Evolutionary conservation across 2,797 vertebrate genomes (phyloP).

Genomic region (Masticophis lateralis): DNA sequence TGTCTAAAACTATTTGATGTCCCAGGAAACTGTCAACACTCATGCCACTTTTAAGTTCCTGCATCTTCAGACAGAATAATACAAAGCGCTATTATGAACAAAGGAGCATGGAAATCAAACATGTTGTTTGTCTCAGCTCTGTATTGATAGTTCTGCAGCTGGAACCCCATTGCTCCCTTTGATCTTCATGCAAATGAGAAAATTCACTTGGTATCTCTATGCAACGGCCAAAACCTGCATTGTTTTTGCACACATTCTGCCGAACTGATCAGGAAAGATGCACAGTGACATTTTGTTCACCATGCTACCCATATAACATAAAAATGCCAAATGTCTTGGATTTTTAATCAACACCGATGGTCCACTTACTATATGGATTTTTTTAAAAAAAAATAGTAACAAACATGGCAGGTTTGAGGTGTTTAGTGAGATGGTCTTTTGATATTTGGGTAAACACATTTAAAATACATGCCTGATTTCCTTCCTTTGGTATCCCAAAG

Average conservation of each 20-base stretch:
- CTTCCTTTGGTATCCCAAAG: neutral
- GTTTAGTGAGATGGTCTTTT: neutral
- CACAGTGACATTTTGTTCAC: neutral
- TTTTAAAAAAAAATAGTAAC: neutral
- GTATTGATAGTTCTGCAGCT: neutral
- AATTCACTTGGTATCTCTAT: neutral
- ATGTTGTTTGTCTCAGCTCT: neutral
- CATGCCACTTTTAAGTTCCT: neutral
- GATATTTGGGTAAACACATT: neutral
- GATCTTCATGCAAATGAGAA: neutral
- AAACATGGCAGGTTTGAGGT: neutral
- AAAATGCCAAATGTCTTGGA: neutral
- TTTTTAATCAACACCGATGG: neutral
- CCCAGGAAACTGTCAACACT: neutral
- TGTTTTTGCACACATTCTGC: neutral
- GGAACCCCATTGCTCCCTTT: neutral
- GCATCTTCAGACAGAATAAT: neutral
- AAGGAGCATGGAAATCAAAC: neutral
- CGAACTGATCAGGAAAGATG: neutral
- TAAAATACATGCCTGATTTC: neutral
- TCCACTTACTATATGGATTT: neutral
- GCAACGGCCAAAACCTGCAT: neutral
- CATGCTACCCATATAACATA: neutral
- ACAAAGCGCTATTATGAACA: neutral
- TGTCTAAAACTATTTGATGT: neutral